A percentile compares a stretch with the other conserved stretches of the same genome.
Evolutionary conservation across 2,888 invertebrate genomes (phyloP).

Genomic region (Malthinus flaveolus): DNA sequence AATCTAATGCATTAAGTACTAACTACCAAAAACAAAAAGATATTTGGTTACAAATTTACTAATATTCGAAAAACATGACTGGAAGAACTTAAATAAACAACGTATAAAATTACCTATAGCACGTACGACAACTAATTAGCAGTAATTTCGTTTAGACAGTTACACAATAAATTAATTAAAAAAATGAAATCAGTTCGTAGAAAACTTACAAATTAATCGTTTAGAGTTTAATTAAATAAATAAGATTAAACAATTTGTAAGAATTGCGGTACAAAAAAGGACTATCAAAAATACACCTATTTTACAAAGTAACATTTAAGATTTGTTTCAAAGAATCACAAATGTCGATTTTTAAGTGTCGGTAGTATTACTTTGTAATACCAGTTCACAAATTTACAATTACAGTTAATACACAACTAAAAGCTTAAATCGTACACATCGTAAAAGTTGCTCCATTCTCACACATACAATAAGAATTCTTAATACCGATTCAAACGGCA

Average conservation of each 20-base stretch:
- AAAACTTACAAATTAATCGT: slow-evolving; percentile 19
- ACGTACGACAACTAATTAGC: not conserved
- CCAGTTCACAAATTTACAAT: slow-evolving; percentile 30
- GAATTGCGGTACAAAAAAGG: slow-evolving; percentile 38
- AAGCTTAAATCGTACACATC: slow-evolving; percentile 44
- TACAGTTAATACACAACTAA: slow-evolving; percentile 43
- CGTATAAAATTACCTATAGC: slow-evolving; percentile 5
- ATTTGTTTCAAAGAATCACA: slow-evolving; percentile 29
- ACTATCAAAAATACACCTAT: slow-evolving; percentile 51
- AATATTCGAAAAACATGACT: slow-evolving; percentile 7
- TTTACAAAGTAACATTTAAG: slow-evolving; percentile 27
- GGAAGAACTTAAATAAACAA: not conserved
- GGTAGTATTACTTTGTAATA: slow-evolving; percentile 23
- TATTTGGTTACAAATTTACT: not conserved
- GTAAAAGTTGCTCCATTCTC: slow-evolving; percentile 31
- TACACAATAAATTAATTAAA: slow-evolving; percentile 5
- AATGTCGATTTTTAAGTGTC: slow-evolving; percentile 7
- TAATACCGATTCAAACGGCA: too few relatives aligned
- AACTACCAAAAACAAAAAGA: slow-evolving; percentile 12
- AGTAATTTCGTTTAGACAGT: not conserved
- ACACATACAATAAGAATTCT: not conserved
- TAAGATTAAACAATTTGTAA: slow-evolving; percentile 44
- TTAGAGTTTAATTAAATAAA: slow-evolving; percentile 45
- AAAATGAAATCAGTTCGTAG: slow-evolving; percentile 4
- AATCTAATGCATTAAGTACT: slow-evolving; percentile 23